Evolutionary conservation across 2,888 invertebrate genomes (phyloP).

Genomic region (Liodrosophila aerea): DNA sequence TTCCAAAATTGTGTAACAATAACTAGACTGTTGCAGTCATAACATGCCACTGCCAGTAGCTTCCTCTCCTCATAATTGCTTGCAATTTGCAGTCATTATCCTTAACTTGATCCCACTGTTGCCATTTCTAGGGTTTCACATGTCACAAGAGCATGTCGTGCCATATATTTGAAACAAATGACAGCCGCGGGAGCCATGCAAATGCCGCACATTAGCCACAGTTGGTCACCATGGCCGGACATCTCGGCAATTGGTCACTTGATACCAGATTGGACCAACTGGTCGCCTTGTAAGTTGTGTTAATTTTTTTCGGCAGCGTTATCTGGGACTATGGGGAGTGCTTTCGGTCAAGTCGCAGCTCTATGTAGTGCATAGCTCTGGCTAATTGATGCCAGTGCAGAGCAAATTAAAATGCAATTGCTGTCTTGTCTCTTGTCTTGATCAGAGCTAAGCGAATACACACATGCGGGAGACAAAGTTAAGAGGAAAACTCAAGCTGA

Average conservation of each 20-base stretch:
- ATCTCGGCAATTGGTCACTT: conserved; percentile 67
- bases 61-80: too few relatives aligned
- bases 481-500: too few relatives aligned
- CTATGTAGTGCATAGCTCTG: conserved; percentile 35
- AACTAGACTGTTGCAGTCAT: too few relatives aligned
- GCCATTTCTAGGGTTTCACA: conserved; percentile 54
- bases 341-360: conserved; percentile 18
- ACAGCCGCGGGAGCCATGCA: conserved; percentile 72
- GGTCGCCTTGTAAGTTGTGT: conserved; percentile 23
- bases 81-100: too few relatives aligned
- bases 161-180: conserved; percentile 57
- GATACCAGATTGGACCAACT: conserved; percentile 60
- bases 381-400: conserved; percentile 63
- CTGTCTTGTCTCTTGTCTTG: conserved; percentile 17
- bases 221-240: conserved; percentile 22
- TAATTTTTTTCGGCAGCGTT: conserved; percentile 14
- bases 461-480: too few relatives aligned
- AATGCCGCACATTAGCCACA: conserved; percentile 51
- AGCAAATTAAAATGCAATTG: conserved; percentile 69
- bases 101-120: conserved; percentile 43
- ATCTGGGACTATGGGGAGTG: conserved; percentile 26
- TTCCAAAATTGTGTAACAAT: too few relatives aligned
- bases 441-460: conserved; percentile 8
- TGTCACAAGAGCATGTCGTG: conserved; percentile 24
- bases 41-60: too few relatives aligned